Conservation (phyloP, 2,888 invertebrate species). For the Ashinkailepas kermadecensis region DNA sequence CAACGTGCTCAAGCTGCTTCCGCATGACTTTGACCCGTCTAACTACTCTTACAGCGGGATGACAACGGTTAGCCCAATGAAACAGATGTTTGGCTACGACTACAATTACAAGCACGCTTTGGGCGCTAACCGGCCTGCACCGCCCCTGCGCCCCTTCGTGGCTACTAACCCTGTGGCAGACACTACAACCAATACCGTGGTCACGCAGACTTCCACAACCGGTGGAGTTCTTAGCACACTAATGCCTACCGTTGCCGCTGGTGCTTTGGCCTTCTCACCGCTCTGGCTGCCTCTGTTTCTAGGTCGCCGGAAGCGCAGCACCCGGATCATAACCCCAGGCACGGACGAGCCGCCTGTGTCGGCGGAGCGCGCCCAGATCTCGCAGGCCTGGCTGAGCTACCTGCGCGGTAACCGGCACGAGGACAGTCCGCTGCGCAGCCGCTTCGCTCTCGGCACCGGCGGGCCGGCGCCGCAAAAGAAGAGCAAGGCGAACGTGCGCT, state of each 20-base stretch:
- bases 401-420: neutral
- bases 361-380: neutral
- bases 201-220: neutral
- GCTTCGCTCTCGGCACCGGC: neutral
- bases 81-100: neutral
- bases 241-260: neutral
- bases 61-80: neutral
- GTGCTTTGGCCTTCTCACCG: conserved; percentile 11
- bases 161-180: neutral
- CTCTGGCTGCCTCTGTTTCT: conserved; percentile 18
- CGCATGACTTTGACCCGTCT: conserved; percentile 10
- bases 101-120: conserved; percentile 5
- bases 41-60: neutral
- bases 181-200: neutral
- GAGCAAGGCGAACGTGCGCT: conserved; percentile 10
- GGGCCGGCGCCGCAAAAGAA: neutral
- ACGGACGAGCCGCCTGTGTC: neutral
- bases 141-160: neutral
- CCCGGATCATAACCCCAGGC: neutral
- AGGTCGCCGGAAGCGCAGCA: conserved; percentile 16
- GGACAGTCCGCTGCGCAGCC: neutral
- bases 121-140: neutral
- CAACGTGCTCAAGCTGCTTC: conserved; percentile 7
- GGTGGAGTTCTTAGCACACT: neutral
- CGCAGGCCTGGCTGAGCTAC: neutral